Evolutionary conservation across 2,888 invertebrate species (phyloP).

Genomic region (Tillus elongatus): DNA sequence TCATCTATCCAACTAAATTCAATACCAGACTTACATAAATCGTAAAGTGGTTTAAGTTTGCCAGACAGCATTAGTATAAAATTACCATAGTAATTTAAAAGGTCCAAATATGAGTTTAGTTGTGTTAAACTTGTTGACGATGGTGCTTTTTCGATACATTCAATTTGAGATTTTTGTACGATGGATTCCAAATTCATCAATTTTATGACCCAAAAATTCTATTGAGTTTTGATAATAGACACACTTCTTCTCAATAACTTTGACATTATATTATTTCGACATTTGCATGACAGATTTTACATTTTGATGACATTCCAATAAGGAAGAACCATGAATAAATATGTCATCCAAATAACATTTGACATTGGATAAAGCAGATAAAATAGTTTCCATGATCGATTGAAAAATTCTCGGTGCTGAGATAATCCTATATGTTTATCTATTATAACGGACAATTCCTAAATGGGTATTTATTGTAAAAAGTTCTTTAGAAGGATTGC

Average conservation of each 20-base stretch:
- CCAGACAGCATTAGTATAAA: slow-evolving; percentile 19
- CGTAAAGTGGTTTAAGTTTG: slow-evolving; percentile 19
- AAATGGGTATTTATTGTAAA: slow-evolving; percentile 27
- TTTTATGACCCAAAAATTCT: slow-evolving; percentile 23
- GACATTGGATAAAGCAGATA: slow-evolving; percentile 13
- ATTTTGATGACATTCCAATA: slow-evolving; percentile 16
- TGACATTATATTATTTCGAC: slow-evolving; percentile 20
- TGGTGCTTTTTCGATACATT: no score
- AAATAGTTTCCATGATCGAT: slow-evolving; percentile 19
- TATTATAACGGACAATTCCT: slow-evolving; percentile 24
- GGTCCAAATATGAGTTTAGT: slow-evolving; percentile 18
- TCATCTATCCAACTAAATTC: slow-evolving; percentile 18
- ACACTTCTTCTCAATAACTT: slow-evolving; percentile 23
- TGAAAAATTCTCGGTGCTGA: slow-evolving; percentile 26
- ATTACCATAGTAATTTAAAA: slow-evolving; percentile 20
- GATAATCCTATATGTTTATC: slow-evolving; percentile 25
- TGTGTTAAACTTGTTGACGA: no score
- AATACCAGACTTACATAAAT: slow-evolving; percentile 11
- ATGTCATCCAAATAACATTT: slow-evolving; percentile 26
- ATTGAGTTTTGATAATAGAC: no score
- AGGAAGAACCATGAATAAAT: slow-evolving; percentile 16
- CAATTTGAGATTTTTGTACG: no score
- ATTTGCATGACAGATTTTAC: slow-evolving; percentile 16
- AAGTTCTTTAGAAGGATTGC: slow-evolving; percentile 19
- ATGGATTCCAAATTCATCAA: slow-evolving; percentile 16